These are phyloP conservation scores for Harpegnathos saltator DNA, from an alignment of 1,140 invertebrate genomes.

Conservation along the genomic window DNA sequence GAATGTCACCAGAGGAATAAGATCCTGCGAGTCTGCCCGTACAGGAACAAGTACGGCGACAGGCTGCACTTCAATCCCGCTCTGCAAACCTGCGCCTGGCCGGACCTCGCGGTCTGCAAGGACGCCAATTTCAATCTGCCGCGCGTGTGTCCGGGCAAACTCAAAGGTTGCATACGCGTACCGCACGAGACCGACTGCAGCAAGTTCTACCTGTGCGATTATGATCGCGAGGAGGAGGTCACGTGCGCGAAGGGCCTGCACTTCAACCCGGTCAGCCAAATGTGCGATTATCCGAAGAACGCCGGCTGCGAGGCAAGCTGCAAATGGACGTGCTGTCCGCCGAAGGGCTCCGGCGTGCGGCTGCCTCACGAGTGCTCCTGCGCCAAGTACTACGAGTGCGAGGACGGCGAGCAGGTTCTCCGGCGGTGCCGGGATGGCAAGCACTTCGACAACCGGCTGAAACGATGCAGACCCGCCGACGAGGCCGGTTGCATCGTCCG, in stretches of 20 bases:
- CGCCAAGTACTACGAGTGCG: constrained; percentile 86
- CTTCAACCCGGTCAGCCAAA: constrained; percentile 85
- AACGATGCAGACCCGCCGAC: constrained; percentile 83
- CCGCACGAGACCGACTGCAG: constrained; percentile 86
- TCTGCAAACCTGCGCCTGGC: constrained; percentile 76
- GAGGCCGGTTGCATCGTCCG: constrained; percentile 79
- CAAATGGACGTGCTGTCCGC: constrained; percentile 39
- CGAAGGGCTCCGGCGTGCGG: constrained; percentile 2
- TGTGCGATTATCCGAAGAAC: constrained; percentile 80
- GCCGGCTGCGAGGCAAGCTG: constrained; percentile 67
- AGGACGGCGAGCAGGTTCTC: constrained; percentile 82
- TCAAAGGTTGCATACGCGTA: constrained; percentile 64
- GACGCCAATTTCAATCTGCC: background rate
- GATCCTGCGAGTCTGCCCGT: background rate
- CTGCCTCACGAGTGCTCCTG: constrained; percentile 86
- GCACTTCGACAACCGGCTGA: constrained; percentile 84
- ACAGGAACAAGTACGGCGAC: constrained; percentile 68
- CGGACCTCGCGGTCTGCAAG: constrained; percentile 62
- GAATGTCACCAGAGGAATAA: constrained; percentile 62
- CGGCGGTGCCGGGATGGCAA: constrained; percentile 82
- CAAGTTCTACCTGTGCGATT: constrained; percentile 86
- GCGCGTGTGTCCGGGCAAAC: constrained; percentile 5
- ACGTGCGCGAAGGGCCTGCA: constrained; percentile 83
- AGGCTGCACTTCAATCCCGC: constrained; percentile 78
- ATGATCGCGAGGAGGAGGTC: constrained; percentile 84